Conservation (phyloP, 2,113 vertebrate species). For the Pituophis catenifer region DNA sequence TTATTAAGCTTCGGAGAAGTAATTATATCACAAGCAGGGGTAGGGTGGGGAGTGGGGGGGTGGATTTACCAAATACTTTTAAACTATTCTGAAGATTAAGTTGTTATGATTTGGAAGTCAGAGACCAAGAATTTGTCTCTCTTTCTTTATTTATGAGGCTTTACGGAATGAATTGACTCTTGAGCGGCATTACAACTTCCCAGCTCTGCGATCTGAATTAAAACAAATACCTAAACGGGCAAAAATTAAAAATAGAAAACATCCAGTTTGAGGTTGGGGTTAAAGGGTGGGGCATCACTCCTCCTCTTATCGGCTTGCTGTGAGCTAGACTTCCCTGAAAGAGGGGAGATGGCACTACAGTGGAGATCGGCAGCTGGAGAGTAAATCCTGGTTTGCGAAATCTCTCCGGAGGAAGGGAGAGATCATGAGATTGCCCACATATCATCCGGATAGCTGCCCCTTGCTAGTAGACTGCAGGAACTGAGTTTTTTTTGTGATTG, state of each 20-base stretch:
- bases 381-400: neutral
- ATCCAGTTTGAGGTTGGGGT: neutral
- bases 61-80: constrained; percentile 19
- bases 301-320: too few relatives aligned
- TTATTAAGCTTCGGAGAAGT: constrained; percentile 19
- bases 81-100: constrained; percentile 28
- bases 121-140: neutral
- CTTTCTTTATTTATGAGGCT: neutral
- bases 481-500: neutral
- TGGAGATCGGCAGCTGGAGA: neutral
- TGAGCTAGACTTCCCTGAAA: neutral
- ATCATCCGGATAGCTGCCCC: neutral
- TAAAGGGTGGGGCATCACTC: too few relatives aligned
- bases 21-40: constrained; percentile 27
- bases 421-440: neutral
- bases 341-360: neutral
- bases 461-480: neutral
- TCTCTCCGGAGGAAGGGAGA: neutral
- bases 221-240: neutral
- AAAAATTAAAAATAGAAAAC: neutral
- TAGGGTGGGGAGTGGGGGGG: neutral
- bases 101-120: neutral
- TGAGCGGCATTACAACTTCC: neutral
- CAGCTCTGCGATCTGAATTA: neutral
- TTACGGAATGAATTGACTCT: neutral